Evolutionary conservation across 2,797 vertebrate genomes (phyloP).

Genomic region (Cryptoblepharus egeriae): DNA sequence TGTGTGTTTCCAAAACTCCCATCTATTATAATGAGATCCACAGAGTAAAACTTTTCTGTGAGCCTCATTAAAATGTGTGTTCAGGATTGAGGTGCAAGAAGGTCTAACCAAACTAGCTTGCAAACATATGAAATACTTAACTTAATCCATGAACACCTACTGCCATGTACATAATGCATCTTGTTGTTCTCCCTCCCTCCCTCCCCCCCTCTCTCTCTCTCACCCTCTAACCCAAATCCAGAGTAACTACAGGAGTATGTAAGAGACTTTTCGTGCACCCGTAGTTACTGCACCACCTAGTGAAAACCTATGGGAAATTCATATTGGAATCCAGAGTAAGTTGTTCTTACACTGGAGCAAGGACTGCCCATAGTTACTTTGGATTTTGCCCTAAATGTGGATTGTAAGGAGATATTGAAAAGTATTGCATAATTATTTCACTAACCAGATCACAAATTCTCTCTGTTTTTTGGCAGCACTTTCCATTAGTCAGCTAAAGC

Average conservation of each 20-base stretch:
- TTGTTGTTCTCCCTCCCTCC: neutral
- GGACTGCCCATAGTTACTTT: no score
- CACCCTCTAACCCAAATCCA: no score
- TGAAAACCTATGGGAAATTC: no score
- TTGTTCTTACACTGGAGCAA: no score
- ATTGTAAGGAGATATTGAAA: neutral
- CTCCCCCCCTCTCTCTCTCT: no score
- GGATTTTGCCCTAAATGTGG: constrained; percentile 1
- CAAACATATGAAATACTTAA: neutral
- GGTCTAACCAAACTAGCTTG: neutral
- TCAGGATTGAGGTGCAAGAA: no score
- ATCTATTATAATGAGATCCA: neutral
- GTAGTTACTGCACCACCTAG: no score
- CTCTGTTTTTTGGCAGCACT: neutral
- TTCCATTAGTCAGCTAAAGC: constrained; percentile 3
- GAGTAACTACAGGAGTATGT: no score
- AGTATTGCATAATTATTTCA: neutral
- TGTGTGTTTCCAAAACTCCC: neutral
- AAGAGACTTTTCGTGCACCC: no score
- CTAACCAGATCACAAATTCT: neutral
- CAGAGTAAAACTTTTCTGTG: neutral
- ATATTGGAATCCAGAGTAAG: no score
- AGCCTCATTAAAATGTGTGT: no score
- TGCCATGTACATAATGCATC: neutral
- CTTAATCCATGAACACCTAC: neutral